Base-by-base conservation (phyloP, 1,140 invertebrate species). In the Psilanteris sp. region DNA sequence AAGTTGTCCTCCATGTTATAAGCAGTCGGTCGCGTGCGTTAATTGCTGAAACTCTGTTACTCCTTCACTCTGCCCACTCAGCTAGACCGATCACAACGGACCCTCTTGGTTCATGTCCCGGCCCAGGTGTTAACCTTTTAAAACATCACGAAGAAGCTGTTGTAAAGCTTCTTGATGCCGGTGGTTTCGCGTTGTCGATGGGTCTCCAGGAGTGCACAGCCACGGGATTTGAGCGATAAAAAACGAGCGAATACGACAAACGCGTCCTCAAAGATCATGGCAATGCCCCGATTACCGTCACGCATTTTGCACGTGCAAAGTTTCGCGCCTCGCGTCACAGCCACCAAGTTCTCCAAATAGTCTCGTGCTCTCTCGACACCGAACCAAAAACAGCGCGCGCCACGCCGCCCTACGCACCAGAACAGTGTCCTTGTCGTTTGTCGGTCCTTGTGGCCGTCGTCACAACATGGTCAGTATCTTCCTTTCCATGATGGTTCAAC, bases 131-230 rank as follows among this genome's bases (percentile, higher is more conserved):
- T 26, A 39, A 59, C 34, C 89, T 88, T 14, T 93, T 94, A 94
- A 88, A 94, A 94, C 88, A 94, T 92, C 44, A 94, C 93, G 85
- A 94, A 94, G 88, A 94, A 94, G 43, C 93, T 94, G 87, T 94
- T 94, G 87, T 94, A 94, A 83, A 94, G 87, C 88, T 94, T 94
- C 87, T 94, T 94, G 78, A 94, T 94, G 29, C 93, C 93, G 14
- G 93, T 94, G 22, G 93, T 93, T 84, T 94, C 93, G 77, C 93
- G 89, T 85, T 94, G 93, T 83, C 93, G 91, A 83, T 94, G 93
- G 84, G 93, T 93, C 87, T 93, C 93, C 36, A 94, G 90, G 79
- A 94, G 90, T 83, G 92, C 91, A 80, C 87, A 89, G 55, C 87
- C 87, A 71, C 87, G 85, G 36, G 87, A 89, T 72, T 81, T 87